Evolutionary conservation across 1,140 invertebrate genomes (phyloP).

Genomic region (Archivesica marissinica): DNA sequence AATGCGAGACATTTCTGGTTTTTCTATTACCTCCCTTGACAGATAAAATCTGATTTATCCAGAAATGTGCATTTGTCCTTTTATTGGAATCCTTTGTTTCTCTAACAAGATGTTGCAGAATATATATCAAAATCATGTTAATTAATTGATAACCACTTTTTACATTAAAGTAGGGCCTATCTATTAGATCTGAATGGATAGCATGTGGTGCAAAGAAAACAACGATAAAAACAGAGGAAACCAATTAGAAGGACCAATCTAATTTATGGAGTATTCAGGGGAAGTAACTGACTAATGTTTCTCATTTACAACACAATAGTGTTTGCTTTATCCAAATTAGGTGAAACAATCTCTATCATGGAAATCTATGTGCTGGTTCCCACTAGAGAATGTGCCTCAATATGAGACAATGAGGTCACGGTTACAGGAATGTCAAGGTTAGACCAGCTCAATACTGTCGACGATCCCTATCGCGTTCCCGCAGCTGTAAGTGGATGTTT

Average conservation of each 20-base stretch:
- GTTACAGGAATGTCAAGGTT: background rate
- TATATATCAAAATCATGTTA: no score
- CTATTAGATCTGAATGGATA: no score
- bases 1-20: no score
- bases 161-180: no score
- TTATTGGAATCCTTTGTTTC: no score
- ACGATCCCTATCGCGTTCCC: slow-evolving; percentile 36
- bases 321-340: background rate
- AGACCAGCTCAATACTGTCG: slow-evolving; percentile 41
- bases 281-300: background rate
- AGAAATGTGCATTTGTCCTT: no score
- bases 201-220: no score
- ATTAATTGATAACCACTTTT: no score
- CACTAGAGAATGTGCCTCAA: background rate
- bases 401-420: slow-evolving; percentile 1
- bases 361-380: background rate
- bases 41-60: no score
- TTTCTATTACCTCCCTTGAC: no score
- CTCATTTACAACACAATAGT: background rate
- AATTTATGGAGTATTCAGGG: background rate
- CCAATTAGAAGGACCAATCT: background rate
- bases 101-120: no score
- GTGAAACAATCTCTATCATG: background rate
- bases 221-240: no score
- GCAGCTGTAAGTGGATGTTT: slow-evolving; percentile 44